Evolutionary conservation across 2,888 invertebrate genomes (phyloP).

Genomic region (Helobdella robusta): DNA sequence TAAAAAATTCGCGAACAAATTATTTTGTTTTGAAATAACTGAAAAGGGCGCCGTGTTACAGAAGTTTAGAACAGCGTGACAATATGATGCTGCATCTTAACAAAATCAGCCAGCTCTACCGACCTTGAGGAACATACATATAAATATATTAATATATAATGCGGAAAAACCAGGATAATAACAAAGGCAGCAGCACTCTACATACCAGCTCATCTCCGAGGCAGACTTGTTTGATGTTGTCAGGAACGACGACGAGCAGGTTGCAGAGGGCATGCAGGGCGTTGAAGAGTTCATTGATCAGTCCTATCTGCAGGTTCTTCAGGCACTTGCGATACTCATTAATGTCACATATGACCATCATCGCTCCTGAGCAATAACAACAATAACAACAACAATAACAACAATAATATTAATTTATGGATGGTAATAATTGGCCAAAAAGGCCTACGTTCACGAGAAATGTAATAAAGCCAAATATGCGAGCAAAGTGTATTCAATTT

Average conservation of each 20-base stretch:
- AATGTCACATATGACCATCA: constrained; percentile 95
- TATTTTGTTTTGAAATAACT: too few relatives aligned
- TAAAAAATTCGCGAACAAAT: too few relatives aligned
- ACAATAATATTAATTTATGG: too few relatives aligned
- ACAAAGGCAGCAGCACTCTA: background rate
- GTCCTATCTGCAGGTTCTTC: constrained; percentile 65
- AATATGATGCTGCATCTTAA: too few relatives aligned
- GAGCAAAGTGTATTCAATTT: too few relatives aligned
- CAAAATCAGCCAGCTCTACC: too few relatives aligned
- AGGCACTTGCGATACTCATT: constrained; percentile 87
- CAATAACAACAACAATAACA: background rate
- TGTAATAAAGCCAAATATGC: too few relatives aligned
- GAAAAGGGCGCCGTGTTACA: too few relatives aligned
- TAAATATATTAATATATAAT: background rate
- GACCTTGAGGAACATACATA: background rate
- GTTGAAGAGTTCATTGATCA: constrained; percentile 82
- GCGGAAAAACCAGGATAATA: background rate
- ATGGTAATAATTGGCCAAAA: too few relatives aligned
- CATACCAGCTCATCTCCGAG: constrained; percentile 79
- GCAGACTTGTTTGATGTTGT: constrained; percentile 88
- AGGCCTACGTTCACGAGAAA: too few relatives aligned
- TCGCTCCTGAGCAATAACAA: constrained; percentile 62
- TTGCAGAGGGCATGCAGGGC: constrained; percentile 90
- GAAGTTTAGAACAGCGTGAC: too few relatives aligned
- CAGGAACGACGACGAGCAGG: constrained; percentile 77